Evolutionary conservation across 2,113 vertebrate genomes (phyloP).

Genomic region (Anser cygnoides): DNA sequence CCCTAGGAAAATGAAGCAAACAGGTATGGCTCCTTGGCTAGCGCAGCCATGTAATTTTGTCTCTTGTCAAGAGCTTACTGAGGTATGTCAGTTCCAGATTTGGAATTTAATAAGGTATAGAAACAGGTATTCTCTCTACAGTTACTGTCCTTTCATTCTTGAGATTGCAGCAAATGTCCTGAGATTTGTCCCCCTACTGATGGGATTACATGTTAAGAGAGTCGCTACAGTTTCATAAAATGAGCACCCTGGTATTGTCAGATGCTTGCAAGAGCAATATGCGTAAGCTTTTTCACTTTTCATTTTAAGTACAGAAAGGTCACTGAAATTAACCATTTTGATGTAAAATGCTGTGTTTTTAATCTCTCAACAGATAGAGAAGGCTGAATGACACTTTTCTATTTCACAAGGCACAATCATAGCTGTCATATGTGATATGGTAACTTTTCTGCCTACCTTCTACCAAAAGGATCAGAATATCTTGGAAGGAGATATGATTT

Average conservation of each 20-base stretch:
- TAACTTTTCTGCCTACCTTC: not conserved
- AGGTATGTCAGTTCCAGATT: conserved; percentile 6
- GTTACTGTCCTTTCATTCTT: not conserved
- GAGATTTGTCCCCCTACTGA: not conserved
- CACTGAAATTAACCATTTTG: conserved; percentile 28
- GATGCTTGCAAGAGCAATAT: not conserved
- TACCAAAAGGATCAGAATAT: not conserved
- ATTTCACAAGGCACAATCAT: not conserved
- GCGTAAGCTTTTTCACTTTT: not conserved
- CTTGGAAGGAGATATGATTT: not conserved
- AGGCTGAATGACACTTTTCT: not conserved
- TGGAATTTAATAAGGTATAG: not conserved
- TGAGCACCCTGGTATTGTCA: not conserved
- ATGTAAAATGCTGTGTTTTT: conserved; percentile 5
- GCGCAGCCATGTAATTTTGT: not conserved
- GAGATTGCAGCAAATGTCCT: not conserved
- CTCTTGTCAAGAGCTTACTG: not conserved
- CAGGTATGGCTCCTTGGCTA: not conserved
- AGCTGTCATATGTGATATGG: not conserved
- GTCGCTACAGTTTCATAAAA: not conserved
- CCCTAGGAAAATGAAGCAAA: not conserved
- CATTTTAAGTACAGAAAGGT: not conserved
- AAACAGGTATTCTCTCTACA: not conserved
- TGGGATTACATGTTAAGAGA: not conserved
- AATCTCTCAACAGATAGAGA: not conserved